These are phyloP conservation scores for Apis dorsata DNA, from an alignment of 1,140 invertebrate species.

Conservation along the genomic window DNA sequence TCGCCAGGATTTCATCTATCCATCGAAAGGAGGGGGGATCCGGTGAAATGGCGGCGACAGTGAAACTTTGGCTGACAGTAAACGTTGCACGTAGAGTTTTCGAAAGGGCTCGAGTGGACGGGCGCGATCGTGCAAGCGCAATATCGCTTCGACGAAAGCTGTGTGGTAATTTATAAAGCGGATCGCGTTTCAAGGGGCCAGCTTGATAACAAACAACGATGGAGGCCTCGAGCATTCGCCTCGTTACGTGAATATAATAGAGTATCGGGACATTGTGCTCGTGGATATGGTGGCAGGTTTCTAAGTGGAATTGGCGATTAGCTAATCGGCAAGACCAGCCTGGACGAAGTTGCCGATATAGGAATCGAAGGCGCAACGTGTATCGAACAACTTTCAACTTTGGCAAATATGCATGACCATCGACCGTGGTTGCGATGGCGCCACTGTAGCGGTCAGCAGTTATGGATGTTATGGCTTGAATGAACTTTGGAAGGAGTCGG, in stretches of 20 bases:
- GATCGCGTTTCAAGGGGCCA: neutral
- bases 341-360: constrained; percentile 8
- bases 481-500: neutral
- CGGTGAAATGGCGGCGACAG: neutral
- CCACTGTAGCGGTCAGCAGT: neutral
- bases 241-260: constrained; percentile 2
- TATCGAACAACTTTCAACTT: constrained; percentile 17
- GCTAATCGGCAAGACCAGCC: constrained; percentile 15
- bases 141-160: neutral
- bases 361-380: constrained; percentile 13
- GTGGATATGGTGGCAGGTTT: neutral
- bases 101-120: neutral
- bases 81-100: neutral
- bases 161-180: constrained; percentile 14
- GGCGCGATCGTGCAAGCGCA: neutral
- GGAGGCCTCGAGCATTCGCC: neutral
- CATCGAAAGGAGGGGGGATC: neutral
- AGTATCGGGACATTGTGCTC: neutral
- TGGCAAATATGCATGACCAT: constrained; percentile 6
- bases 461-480: no score
- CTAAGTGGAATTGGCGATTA: constrained; percentile 36
- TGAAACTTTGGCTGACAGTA: neutral
- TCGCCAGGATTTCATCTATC: neutral
- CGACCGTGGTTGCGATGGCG: neutral
- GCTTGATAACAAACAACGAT: constrained; percentile 5